A percentile compares a stretch with the other conserved stretches of the same genome.
phyloP scores from a whole-genome alignment of 2,797 vertebrate genomes.

The Pogoniulus pusillus region DNA sequence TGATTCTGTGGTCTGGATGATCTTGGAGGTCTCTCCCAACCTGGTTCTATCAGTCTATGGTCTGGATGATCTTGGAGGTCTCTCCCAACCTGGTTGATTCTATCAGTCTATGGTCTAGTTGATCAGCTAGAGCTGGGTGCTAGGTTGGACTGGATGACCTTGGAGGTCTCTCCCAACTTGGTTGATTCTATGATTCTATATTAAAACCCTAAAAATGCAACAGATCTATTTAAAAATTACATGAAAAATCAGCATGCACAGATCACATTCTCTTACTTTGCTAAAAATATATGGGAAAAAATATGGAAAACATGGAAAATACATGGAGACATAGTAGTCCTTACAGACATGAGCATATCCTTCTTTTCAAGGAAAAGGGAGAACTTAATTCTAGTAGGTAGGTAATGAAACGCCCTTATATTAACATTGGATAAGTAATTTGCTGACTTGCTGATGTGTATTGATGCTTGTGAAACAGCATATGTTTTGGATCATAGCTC shows the following conservation, averaged over 20 bases:
- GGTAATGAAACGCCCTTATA: not conserved
- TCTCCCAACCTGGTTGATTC: too few relatives aligned
- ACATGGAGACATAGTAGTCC: not conserved
- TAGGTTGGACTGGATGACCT: too few relatives aligned
- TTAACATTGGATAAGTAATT: not conserved
- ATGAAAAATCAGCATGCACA: not conserved
- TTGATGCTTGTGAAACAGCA: not conserved
- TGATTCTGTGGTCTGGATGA: too few relatives aligned
- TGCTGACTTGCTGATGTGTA: not conserved
- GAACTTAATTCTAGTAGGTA: not conserved
- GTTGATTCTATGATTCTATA: too few relatives aligned
- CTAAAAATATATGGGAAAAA: too few relatives aligned
- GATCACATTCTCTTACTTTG: not conserved
- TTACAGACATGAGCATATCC: not conserved
- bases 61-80: too few relatives aligned
- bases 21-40: too few relatives aligned
- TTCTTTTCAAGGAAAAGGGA: not conserved
- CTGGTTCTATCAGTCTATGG: too few relatives aligned
- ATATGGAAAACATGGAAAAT: not conserved
- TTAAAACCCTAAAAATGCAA: not conserved
- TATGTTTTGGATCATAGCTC: not conserved
- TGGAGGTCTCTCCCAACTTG: too few relatives aligned
- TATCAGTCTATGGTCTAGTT: too few relatives aligned
- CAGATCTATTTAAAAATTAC: not conserved
- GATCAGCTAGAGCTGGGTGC: too few relatives aligned